phyloP scores from a whole-genome alignment of 2,888 invertebrate species.

The Phyllotreta cruciferae region DNA sequence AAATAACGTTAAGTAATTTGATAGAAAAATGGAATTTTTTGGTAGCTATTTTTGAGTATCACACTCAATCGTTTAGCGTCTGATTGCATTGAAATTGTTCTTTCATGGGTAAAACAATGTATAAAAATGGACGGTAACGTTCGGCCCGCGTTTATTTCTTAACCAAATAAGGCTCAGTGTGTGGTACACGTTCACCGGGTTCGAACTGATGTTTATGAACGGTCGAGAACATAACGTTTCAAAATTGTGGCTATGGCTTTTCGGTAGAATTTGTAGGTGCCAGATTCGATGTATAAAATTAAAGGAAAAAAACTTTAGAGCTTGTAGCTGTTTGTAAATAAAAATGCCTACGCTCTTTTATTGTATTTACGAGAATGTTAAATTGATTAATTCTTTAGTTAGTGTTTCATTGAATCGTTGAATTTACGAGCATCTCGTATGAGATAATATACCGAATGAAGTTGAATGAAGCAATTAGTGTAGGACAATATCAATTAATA shows the following conservation, averaged over 20 bases:
- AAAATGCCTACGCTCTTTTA: conserved; percentile 48
- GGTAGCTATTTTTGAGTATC: too few species aligned
- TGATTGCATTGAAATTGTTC: too few species aligned
- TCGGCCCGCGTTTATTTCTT: conserved; percentile 40
- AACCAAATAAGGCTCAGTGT: conserved; percentile 50
- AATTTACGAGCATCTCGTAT: too few species aligned
- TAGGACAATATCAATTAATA: too few species aligned
- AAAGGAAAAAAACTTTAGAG: conserved; percentile 35
- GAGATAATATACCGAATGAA: too few species aligned
- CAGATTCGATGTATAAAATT: conserved; percentile 46
- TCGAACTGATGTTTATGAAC: conserved; percentile 47
- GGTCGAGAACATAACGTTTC: conserved; percentile 45
- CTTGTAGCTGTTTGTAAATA: conserved; percentile 44
- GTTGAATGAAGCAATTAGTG: too few species aligned
- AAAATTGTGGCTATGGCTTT: conserved; percentile 51
- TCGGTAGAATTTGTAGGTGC: conserved; percentile 50
- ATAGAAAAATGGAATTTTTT: too few species aligned
- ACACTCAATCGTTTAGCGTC: too few species aligned
- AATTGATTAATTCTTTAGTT: neutral
- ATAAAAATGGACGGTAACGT: conserved; percentile 3
- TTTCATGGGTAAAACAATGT: too few species aligned
- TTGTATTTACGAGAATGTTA: conserved; percentile 40
- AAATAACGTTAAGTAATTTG: too few species aligned
- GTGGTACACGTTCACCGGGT: conserved; percentile 44
- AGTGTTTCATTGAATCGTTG: too few species aligned